These are phyloP conservation scores for Gorsachius goisagi DNA, from an alignment of 2,113 vertebrate genomes.

Conservation along the genomic window DNA sequence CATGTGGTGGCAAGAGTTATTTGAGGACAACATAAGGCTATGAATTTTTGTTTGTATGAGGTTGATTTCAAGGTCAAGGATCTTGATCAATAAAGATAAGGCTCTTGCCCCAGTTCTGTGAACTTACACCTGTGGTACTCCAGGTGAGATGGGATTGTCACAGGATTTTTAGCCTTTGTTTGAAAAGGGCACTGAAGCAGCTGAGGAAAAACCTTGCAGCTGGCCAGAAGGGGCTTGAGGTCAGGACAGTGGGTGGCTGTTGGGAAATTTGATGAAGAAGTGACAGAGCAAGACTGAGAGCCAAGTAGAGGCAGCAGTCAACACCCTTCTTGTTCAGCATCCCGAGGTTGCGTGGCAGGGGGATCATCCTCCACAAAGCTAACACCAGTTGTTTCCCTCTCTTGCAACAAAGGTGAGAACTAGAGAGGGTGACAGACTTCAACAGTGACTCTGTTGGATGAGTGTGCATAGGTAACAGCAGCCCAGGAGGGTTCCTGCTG, in stretches of 20 bases:
- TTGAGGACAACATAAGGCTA: not conserved
- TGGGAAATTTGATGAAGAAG: not conserved
- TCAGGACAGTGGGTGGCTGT: not conserved
- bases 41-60: not conserved
- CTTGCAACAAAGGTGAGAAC: not conserved
- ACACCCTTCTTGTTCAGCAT: not conserved
- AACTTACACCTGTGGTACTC: not conserved
- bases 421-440: not conserved
- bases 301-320: not conserved
- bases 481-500: not conserved
- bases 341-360: not conserved
- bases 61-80: not conserved
- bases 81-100: not conserved
- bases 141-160: not conserved
- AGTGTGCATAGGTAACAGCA: not conserved
- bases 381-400: not conserved
- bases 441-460: not conserved
- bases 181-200: not conserved
- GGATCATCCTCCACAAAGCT: not conserved
- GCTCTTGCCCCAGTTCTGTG: not conserved
- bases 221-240: not conserved
- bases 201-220: not conserved
- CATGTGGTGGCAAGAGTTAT: not conserved
- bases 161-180: not conserved
- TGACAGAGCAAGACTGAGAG: not conserved